These are phyloP conservation scores for Cebus imitator DNA, from an alignment of 2,113 vertebrate genomes.

Conservation along the genomic window DNA sequence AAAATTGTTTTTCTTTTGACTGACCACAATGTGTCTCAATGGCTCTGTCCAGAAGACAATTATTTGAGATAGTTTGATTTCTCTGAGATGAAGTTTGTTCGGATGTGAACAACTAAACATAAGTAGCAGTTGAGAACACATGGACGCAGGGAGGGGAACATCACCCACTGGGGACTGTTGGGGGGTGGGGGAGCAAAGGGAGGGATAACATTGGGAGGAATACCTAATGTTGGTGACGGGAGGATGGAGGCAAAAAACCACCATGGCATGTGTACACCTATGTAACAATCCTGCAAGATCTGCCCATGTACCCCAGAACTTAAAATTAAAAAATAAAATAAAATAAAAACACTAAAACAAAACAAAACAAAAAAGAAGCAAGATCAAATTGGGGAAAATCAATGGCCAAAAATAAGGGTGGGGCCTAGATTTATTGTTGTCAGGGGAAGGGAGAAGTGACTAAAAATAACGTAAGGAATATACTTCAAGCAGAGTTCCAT, in stretches of 20 bases:
- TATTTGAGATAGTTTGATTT: not conserved
- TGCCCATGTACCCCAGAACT: no score
- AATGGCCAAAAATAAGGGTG: not conserved
- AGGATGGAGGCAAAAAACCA: no score
- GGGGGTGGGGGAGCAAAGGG: no score
- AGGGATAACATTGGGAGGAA: no score
- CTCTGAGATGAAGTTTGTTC: not conserved
- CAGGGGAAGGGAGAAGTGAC: not conserved
- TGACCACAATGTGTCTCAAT: not conserved
- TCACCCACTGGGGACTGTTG: no score
- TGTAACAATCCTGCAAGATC: no score
- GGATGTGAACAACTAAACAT: not conserved
- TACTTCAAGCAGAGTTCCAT: no score
- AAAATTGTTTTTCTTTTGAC: not conserved
- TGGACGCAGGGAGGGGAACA: no score
- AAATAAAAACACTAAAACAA: no score
- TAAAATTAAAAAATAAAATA: no score
- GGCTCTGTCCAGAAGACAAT: not conserved
- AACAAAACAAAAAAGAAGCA: not conserved
- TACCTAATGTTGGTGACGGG: no score
- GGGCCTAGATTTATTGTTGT: rapidly evolving
- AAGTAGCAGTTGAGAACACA: not conserved
- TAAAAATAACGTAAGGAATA: not conserved
- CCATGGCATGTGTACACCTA: no score
- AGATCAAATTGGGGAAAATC: not conserved